Percentiles rank a stretch among this genome's conserved stretches.
Evolutionary conservation across 2,113 vertebrate genomes (phyloP).

Genomic region (Acrocephalus kingi): DNA sequence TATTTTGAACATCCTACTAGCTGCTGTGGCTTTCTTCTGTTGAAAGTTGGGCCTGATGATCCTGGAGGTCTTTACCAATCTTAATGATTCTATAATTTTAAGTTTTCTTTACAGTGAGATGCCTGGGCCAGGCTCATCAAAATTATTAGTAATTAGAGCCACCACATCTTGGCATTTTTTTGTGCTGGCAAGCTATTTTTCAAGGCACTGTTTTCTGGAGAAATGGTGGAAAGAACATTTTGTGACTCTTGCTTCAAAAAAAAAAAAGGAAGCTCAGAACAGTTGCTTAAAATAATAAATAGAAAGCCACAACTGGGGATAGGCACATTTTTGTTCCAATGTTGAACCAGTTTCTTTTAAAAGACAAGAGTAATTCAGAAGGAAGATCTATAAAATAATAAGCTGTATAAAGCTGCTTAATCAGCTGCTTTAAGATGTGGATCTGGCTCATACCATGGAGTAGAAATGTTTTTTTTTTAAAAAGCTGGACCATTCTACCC

Average conservation of each 20-base stretch:
- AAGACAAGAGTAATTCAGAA: background rate
- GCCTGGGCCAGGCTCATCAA: background rate
- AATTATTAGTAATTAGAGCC: background rate
- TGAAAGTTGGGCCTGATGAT: background rate
- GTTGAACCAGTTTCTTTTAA: background rate
- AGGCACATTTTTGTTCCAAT: background rate
- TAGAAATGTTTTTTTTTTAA: background rate
- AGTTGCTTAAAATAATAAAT: background rate
- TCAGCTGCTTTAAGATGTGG: background rate
- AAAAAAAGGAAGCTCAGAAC: background rate
- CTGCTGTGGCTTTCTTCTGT: background rate
- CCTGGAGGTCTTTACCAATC: background rate
- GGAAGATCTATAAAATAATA: background rate
- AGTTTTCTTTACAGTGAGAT: background rate
- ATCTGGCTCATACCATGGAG: background rate
- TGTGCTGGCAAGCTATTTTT: background rate
- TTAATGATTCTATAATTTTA: background rate
- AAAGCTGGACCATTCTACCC: background rate
- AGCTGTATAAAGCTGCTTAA: background rate
- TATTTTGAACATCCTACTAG: background rate
- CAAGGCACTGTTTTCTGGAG: background rate
- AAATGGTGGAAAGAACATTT: background rate
- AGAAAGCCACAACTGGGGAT: background rate
- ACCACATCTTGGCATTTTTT: background rate
- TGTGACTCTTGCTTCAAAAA: background rate